phyloP scores from a whole-genome alignment of 2,113 vertebrate genomes.

The Otolemur garnettii region DNA sequence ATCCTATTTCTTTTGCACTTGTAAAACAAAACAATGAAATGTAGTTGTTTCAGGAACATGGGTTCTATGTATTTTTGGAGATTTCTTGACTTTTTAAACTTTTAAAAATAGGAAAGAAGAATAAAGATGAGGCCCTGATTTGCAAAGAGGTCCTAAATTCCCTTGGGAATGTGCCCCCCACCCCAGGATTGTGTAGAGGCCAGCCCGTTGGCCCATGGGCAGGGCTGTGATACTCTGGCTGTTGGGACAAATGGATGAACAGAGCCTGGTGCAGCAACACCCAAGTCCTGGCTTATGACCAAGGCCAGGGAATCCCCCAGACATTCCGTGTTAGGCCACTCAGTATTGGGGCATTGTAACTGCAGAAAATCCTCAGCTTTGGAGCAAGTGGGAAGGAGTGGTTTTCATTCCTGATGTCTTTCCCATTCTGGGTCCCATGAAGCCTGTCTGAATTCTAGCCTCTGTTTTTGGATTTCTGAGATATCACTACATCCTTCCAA shows the following conservation, averaged over 20 bases:
- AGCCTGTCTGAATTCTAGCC: neutral
- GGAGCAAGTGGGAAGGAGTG: neutral
- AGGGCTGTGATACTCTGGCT: neutral
- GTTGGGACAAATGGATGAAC: neutral
- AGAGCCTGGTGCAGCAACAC: neutral
- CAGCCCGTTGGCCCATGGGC: fast-evolving
- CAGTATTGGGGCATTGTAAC: neutral
- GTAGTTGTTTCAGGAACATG: neutral
- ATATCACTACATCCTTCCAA: neutral
- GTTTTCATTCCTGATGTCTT: neutral
- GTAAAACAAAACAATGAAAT: neutral
- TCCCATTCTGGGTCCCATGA: neutral
- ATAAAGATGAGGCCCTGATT: neutral
- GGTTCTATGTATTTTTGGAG: neutral
- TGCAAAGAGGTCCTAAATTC: neutral
- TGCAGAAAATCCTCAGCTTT: neutral
- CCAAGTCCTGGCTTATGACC: neutral
- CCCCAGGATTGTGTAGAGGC: neutral
- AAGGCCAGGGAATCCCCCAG: neutral
- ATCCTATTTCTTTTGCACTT: neutral
- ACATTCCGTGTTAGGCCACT: neutral
- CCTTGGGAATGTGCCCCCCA: fast-evolving
- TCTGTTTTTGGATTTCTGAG: neutral
- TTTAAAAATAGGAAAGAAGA: neutral
- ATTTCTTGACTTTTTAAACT: neutral